A percentile compares a stretch with the other conserved stretches of the same genome.
These are phyloP conservation scores for Oreochromis niloticus DNA, from an alignment of 2,113 vertebrate genomes.

Conservation along the genomic window DNA sequence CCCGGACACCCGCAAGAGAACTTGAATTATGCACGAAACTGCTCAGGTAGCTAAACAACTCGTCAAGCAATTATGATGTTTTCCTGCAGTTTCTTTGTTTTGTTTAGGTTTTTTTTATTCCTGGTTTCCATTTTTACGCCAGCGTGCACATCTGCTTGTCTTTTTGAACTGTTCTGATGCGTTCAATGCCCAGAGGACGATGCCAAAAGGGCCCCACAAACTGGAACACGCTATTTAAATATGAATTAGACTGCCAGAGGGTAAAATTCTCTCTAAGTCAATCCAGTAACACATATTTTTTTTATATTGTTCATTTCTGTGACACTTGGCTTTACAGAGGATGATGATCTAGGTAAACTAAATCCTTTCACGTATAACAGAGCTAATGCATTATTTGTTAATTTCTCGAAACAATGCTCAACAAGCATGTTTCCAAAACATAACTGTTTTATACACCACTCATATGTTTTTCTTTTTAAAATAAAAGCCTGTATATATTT, in stretches of 20 bases:
- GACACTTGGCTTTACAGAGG: conserved; percentile 66
- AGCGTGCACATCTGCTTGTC: conserved; percentile 11
- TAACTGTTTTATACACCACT: conserved; percentile 3
- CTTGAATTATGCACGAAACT: conserved; percentile 84
- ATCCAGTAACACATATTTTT: conserved; percentile 51
- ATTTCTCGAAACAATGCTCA: conserved; percentile 61
- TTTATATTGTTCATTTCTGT: conserved; percentile 62
- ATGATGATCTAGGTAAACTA: conserved; percentile 76
- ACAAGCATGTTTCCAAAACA: conserved; percentile 64
- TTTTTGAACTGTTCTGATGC: conserved; percentile 16
- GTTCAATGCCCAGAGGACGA: conserved; percentile 13
- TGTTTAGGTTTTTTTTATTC: not conserved
- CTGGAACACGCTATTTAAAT: conserved; percentile 41
- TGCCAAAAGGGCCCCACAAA: conserved; percentile 27
- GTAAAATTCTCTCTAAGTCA: conserved; percentile 6
- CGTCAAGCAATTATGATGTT: not conserved
- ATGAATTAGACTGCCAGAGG: conserved; percentile 37
- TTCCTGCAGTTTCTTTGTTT: not conserved
- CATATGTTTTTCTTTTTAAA: not conserved
- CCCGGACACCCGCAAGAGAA: conserved; percentile 89
- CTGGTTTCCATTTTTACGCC: not conserved
- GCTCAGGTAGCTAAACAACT: conserved; percentile 80
- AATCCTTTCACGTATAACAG: conserved; percentile 27
- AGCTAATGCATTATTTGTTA: conserved; percentile 23
- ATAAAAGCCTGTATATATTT: conserved; percentile 41